Percentiles rank a stretch among this genome's conserved stretches.
phyloP scores from a whole-genome alignment of 2,888 invertebrate genomes.

The Globia sparganii region DNA sequence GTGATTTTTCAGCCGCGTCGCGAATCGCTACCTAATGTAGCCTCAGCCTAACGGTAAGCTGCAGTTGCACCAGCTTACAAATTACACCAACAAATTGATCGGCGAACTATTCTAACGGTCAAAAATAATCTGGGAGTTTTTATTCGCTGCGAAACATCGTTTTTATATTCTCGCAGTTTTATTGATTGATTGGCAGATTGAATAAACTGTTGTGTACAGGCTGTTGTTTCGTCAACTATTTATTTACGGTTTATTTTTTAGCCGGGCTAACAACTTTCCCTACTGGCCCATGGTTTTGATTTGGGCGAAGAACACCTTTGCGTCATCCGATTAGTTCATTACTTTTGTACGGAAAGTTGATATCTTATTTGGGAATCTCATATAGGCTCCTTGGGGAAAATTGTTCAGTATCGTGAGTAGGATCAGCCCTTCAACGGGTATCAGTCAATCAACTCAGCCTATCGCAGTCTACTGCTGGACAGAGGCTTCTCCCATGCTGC shows the following conservation, averaged over 20 bases:
- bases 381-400: slow-evolving; percentile 3
- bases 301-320: background rate
- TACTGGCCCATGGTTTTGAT: background rate
- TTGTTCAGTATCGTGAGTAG: slow-evolving; percentile 11
- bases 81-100: slow-evolving; percentile 59
- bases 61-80: slow-evolving; percentile 61
- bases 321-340: background rate
- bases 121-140: slow-evolving; percentile 48
- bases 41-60: slow-evolving; percentile 55
- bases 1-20: background rate
- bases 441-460: no score
- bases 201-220: background rate
- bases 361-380: slow-evolving; percentile 2
- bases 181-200: slow-evolving; percentile 27
- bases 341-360: slow-evolving; percentile 9
- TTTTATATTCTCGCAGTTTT: slow-evolving; percentile 30
- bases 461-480: background rate
- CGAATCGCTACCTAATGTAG: slow-evolving; percentile 1
- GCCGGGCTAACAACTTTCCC: background rate
- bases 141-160: slow-evolving; percentile 34
- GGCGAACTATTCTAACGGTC: slow-evolving; percentile 42
- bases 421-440: background rate
- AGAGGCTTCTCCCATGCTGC: background rate
- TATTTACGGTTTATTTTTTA: slow-evolving; percentile 1
- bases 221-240: background rate